A percentile compares a stretch with the other conserved stretches of the same genome.
These are phyloP conservation scores for Dynastes maya DNA, from an alignment of 2,888 invertebrate genomes.

Conservation along the genomic window DNA sequence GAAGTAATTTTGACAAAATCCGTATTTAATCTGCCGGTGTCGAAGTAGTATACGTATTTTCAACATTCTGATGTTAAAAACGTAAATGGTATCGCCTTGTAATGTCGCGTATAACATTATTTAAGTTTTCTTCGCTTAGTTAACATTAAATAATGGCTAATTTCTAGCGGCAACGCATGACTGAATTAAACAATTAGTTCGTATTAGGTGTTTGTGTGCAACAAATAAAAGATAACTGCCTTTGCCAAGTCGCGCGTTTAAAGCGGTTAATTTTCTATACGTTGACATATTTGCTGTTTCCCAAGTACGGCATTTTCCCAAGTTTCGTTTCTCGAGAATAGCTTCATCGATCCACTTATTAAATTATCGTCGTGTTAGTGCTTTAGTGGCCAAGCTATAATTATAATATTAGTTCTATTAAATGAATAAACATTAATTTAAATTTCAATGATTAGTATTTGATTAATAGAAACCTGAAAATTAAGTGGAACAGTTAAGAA, in stretches of 20 bases:
- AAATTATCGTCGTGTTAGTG: not conserved
- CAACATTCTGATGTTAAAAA: not conserved
- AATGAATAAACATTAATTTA: too few species aligned
- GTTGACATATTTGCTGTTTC: conserved; percentile 23
- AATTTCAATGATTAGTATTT: too few species aligned
- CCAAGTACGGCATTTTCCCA: not conserved
- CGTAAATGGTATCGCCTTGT: conserved; percentile 30
- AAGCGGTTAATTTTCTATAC: conserved; percentile 29
- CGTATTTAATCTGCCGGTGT: too few species aligned
- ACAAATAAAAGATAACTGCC: conserved; percentile 32
- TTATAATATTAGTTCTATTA: too few species aligned
- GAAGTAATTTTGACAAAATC: not conserved
- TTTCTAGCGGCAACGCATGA: conserved; percentile 29
- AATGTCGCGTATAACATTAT: conserved; percentile 32
- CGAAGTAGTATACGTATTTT: conserved; percentile 6
- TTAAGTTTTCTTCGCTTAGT: conserved; percentile 33
- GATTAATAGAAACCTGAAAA: too few species aligned
- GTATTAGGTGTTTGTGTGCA: conserved; percentile 31
- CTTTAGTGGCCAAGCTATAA: too few species aligned
- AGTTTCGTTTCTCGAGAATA: conserved; percentile 12
- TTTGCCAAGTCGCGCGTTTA: conserved; percentile 11
- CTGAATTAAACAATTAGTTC: conserved; percentile 39
- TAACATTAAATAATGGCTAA: conserved; percentile 38
- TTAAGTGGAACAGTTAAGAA: too few species aligned
- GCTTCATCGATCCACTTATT: not conserved